These are phyloP conservation scores for Ibidorhyncha struthersii DNA, from an alignment of 2,113 vertebrate species.

Conservation along the genomic window DNA sequence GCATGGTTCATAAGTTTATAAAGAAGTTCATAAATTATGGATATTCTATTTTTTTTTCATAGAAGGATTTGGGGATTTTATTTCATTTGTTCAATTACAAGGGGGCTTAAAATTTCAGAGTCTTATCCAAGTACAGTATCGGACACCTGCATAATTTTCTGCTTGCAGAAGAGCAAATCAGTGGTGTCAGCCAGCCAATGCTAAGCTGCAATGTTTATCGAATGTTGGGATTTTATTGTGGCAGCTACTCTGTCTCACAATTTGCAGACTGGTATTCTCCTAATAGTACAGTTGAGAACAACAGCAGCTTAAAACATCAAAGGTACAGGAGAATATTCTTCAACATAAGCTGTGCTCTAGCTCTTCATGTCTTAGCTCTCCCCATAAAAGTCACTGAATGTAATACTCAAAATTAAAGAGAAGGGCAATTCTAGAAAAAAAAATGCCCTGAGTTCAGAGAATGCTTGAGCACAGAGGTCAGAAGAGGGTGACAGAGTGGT, in stretches of 20 bases:
- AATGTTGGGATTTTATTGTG: neutral
- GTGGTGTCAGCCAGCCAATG: neutral
- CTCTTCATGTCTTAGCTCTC: neutral
- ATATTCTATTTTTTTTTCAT: constrained; percentile 7
- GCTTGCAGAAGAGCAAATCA: neutral
- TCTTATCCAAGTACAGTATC: neutral
- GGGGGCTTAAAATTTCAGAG: neutral
- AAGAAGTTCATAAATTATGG: neutral
- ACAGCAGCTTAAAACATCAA: neutral
- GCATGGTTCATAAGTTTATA: neutral
- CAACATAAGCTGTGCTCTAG: neutral
- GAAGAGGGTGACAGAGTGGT: neutral
- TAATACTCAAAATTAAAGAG: neutral
- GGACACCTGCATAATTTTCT: neutral
- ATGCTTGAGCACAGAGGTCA: neutral
- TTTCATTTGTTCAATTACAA: neutral
- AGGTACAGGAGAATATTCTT: neutral
- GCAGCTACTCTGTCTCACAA: neutral
- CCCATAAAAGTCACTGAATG: neutral
- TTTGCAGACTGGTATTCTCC: neutral
- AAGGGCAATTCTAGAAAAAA: neutral
- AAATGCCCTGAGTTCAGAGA: neutral
- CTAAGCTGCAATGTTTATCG: neutral
- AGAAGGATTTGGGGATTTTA: neutral
- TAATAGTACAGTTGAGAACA: neutral